A percentile compares a stretch with the other conserved stretches of the same genome.
Evolutionary conservation across 2,113 vertebrate species (phyloP).

Genomic region (Alligator sinensis): DNA sequence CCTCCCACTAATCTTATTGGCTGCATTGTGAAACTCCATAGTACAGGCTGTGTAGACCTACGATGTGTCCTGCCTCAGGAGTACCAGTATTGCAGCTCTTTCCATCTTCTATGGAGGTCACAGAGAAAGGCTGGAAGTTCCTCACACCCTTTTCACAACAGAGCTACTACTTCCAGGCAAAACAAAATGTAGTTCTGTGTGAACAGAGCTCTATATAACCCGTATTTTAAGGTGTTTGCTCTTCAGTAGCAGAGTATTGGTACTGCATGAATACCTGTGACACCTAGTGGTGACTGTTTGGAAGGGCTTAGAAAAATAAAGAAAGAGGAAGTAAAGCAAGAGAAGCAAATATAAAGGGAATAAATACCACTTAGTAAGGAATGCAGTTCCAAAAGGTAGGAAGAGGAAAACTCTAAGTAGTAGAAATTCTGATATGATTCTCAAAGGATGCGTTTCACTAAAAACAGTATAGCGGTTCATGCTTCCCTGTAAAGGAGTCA

Average conservation of each 20-base stretch:
- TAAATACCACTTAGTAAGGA: not conserved
- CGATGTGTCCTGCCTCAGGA: not conserved
- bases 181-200: not conserved
- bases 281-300: conserved; percentile 46
- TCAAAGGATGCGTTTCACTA: not conserved
- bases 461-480: not conserved
- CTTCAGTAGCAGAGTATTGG: not conserved
- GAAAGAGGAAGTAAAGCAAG: not conserved
- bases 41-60: not conserved
- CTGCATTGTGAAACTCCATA: not conserved
- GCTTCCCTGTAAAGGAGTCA: not conserved
- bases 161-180: not conserved
- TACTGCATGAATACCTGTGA: not conserved
- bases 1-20: not conserved
- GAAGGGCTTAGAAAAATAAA: conserved; percentile 1
- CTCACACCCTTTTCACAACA: too few species aligned
- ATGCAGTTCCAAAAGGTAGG: not conserved
- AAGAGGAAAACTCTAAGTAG: not conserved
- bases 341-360: not conserved
- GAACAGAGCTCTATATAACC: not conserved
- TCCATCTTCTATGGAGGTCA: too few species aligned
- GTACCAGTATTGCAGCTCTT: too few species aligned
- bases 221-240: not conserved
- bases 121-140: too few species aligned
- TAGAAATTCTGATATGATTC: not conserved